Base-by-base conservation (phyloP, 1,140 invertebrate genomes). In the Calycopis cecrops region DNA sequence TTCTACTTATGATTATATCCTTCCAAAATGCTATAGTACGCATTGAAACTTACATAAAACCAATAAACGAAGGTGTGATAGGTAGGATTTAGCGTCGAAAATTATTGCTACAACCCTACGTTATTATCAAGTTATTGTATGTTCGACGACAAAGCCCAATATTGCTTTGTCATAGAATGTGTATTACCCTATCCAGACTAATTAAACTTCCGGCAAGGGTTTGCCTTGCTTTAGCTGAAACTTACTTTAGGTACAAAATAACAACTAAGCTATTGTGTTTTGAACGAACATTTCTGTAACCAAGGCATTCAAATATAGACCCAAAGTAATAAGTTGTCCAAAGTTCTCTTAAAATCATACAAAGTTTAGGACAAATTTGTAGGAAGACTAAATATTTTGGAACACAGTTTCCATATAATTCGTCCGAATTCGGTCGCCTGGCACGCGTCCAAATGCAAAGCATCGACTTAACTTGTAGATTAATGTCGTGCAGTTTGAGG, bases 361-460 rank as follows among this genome's bases (percentile, higher is more conserved):
- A 50, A 11, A 50, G 9, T 9, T 35, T 50, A 12, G 12, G 21
- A 28, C 21, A 28, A 28, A 28, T 28, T 28, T 28, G 21, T 28
- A 28, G 21, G 21, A 28, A 6, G 6, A 21, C 14, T 12, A 44
- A 50, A 35, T 50, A 34, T 50, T 50, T 50, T 17, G 48, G 48
- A 50, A 50, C 35, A 50, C 28, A 9, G 4, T 44, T 50, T 33
- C 48, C 34, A 50, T 35, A 50, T 35, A 35, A 35, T 50, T 50
- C 48, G n/a, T 12, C 28, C 14, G n/a, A n/a, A n/a, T n/a, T n/a
- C n/a, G n/a, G n/a, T n/a, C n/a, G 34, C 34, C 35, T 50, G 48
- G 48, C 48, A 3, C 12, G 9, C 48, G 16, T 50, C 48, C 48
- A 50, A 50, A 50, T 35, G 48, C 48, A 50, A 49, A 50, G 34